Conservation (phyloP, 2,888 invertebrate species). For the Galerucella calmariensis region DNA sequence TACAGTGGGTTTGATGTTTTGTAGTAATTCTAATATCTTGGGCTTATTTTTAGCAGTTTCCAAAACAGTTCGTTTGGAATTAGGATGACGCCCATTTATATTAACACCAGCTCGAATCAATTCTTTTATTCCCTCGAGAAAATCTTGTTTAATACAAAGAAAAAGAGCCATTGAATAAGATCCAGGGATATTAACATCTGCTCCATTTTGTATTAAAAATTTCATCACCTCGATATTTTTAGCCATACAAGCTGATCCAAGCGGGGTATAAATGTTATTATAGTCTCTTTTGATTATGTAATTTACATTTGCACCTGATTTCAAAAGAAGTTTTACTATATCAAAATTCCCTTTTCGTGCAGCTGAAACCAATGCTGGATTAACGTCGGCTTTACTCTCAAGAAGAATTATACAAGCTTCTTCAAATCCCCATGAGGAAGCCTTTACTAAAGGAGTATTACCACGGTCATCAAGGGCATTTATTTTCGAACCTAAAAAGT, state of each 20-base stretch:
- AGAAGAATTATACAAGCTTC: constrained; percentile 28
- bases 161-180: constrained; percentile 21
- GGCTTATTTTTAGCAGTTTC: not conserved
- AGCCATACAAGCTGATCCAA: constrained; percentile 11
- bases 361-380: constrained; percentile 6
- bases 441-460: constrained; percentile 28
- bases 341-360: not conserved
- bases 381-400: constrained; percentile 16
- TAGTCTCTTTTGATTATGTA: not conserved
- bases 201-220: constrained; percentile 22
- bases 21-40: too few relatives aligned
- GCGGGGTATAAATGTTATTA: not conserved
- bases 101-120: constrained; percentile 25
- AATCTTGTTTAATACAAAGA: constrained; percentile 23
- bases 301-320: constrained; percentile 20
- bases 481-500: constrained; percentile 22
- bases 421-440: constrained; percentile 30
- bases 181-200: constrained; percentile 30
- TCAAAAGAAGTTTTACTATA: constrained; percentile 9
- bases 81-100: not conserved
- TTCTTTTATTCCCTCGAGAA: constrained; percentile 12
- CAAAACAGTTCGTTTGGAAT: not conserved
- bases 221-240: constrained; percentile 9
- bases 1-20: too few relatives aligned
- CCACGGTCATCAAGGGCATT: constrained; percentile 24